Evolutionary conservation across 2,888 invertebrate genomes (phyloP).

Genomic region (Busseola fusca): DNA sequence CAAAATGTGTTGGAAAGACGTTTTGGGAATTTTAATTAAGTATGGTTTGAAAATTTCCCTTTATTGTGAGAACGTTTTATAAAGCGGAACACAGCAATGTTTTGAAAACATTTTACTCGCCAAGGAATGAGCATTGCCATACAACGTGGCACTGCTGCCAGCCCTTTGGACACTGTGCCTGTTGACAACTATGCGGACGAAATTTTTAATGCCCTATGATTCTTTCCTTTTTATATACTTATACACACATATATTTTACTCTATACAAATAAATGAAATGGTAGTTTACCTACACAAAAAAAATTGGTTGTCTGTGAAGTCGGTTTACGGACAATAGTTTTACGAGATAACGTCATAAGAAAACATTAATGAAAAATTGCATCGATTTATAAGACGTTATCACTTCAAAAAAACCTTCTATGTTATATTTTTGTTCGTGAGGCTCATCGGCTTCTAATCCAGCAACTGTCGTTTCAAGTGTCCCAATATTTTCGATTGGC

Average conservation of each 20-base stretch:
- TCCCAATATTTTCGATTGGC: not conserved
- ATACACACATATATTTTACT: not conserved
- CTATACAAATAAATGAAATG: not conserved
- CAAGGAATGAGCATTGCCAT: not conserved
- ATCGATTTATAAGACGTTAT: no score
- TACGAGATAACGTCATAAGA: no score
- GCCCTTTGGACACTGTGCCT: not conserved
- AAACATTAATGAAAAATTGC: no score
- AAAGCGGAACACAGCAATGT: not conserved
- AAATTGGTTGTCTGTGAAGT: no score
- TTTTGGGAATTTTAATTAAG: conserved; percentile 45
- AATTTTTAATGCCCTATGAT: not conserved
- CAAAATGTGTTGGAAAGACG: conserved; percentile 39
- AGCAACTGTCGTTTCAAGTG: not conserved
- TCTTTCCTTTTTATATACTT: not conserved
- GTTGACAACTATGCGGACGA: not conserved
- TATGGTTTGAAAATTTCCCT: conserved; percentile 25
- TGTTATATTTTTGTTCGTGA: not conserved
- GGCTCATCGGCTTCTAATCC: not conserved
- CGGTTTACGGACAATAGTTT: no score
- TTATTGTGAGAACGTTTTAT: conserved; percentile 21
- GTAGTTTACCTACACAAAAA: not conserved
- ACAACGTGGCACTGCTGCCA: not conserved
- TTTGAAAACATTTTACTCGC: not conserved
- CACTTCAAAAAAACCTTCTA: not conserved